These are phyloP conservation scores for Xiphophorus hellerii DNA, from an alignment of 2,113 vertebrate species.

Conservation along the genomic window DNA sequence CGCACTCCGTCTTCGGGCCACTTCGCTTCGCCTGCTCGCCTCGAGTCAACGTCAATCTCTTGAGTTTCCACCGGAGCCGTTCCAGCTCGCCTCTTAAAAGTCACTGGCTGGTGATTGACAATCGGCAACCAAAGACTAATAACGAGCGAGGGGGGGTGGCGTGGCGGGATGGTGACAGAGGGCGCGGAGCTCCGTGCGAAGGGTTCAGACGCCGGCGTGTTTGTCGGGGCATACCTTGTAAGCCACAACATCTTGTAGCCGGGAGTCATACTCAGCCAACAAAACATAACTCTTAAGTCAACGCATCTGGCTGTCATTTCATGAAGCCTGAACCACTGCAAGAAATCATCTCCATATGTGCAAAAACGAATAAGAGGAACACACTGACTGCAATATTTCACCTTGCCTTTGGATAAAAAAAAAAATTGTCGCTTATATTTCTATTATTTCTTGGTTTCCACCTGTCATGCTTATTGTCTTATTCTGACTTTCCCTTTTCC, in stretches of 20 bases:
- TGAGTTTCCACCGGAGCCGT: conserved; percentile 54
- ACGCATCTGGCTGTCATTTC: conserved; percentile 64
- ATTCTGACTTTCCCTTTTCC: not conserved
- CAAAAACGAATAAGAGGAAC: conserved; percentile 38
- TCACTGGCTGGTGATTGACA: conserved; percentile 59
- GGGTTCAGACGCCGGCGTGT: conserved; percentile 23
- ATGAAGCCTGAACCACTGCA: conserved; percentile 60
- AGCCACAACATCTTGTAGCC: conserved; percentile 64
- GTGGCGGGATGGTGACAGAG: conserved; percentile 26
- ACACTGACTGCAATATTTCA: not conserved
- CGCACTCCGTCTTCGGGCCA: conserved; percentile 52
- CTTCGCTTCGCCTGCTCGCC: conserved; percentile 49
- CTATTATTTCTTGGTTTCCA: conserved; percentile 14
- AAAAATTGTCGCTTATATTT: conserved; percentile 19
- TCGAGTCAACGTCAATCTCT: conserved; percentile 58
- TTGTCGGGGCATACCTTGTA: conserved; percentile 41
- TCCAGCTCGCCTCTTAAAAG: conserved; percentile 42
- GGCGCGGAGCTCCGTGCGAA: not conserved
- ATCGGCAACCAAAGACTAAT: conserved; percentile 35
- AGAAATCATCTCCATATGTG: conserved; percentile 74
- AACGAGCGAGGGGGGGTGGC: conserved; percentile 23
- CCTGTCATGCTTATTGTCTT: conserved; percentile 14
- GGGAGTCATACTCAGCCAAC: conserved; percentile 68
- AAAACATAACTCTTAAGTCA: conserved; percentile 43
- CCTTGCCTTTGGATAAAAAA: not conserved